Conservation (phyloP, 1,140 invertebrate species). For the Aphelinus certus region DNA sequence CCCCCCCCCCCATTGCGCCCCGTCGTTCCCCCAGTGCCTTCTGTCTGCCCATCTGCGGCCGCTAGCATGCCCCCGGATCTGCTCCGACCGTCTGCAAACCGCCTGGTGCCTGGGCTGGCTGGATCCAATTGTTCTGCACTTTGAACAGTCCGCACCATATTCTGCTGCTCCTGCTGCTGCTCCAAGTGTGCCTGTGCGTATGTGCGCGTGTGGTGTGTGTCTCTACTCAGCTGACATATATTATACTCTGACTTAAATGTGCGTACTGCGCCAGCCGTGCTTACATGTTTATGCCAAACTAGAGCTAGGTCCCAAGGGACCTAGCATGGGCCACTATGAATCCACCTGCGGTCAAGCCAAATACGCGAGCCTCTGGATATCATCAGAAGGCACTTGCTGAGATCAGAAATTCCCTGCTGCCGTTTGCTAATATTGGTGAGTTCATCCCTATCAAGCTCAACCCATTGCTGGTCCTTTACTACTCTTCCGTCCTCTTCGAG, state of each 20-base stretch:
- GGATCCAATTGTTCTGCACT: too few relatives aligned
- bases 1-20: neutral
- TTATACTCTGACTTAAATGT: slow-evolving; percentile 36
- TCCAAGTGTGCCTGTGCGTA: too few relatives aligned
- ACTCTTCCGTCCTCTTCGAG: too few relatives aligned
- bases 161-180: too few relatives aligned
- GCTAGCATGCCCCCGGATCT: neutral
- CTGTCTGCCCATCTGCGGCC: neutral
- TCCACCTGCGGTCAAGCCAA: slow-evolving; percentile 72
- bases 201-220: too few relatives aligned
- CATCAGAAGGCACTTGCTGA: slow-evolving; percentile 88
- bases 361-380: slow-evolving; percentile 82
- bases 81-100: too few relatives aligned
- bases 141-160: too few relatives aligned
- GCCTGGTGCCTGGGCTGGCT: too few relatives aligned
- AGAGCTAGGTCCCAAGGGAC: slow-evolving; percentile 65
- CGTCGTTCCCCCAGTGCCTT: too few relatives aligned
- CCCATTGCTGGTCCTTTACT: too few relatives aligned
- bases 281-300: slow-evolving; percentile 67
- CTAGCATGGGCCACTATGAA: slow-evolving; percentile 81
- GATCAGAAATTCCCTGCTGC: slow-evolving; percentile 85
- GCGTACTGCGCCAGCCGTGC: slow-evolving; percentile 40
- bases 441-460: neutral
- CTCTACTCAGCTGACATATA: too few relatives aligned
- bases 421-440: slow-evolving; percentile 79